A percentile compares a stretch with the other conserved stretches of the same genome.
These are phyloP conservation scores for Mythimna vitellina DNA, from an alignment of 2,888 invertebrate genomes.

Conservation along the genomic window DNA sequence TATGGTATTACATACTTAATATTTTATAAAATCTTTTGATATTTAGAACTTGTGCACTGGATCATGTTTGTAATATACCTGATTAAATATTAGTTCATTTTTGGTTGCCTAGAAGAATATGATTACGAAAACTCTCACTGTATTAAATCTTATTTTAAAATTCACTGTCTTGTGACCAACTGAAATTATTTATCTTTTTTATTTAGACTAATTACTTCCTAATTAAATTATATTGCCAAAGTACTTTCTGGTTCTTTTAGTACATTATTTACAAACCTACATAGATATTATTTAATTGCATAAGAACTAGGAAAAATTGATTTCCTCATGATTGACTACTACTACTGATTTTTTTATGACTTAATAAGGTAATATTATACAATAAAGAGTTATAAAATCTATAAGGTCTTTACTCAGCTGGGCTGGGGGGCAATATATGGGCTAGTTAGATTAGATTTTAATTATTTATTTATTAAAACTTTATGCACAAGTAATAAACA, in stretches of 20 bases:
- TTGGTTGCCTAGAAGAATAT: background rate
- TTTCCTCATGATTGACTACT: background rate
- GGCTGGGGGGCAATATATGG: too few relatives aligned
- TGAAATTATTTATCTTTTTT: background rate
- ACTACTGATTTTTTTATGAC: background rate
- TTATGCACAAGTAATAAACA: too few relatives aligned
- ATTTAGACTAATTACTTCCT: background rate
- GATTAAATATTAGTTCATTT: background rate
- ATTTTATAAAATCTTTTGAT: conserved; percentile 8
- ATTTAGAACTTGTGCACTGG: background rate
- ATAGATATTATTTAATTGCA: background rate
- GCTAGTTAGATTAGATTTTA: too few relatives aligned
- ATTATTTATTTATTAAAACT: too few relatives aligned
- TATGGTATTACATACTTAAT: conserved; percentile 22
- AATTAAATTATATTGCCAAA: background rate
- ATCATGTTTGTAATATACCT: background rate
- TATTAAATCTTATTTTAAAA: background rate
- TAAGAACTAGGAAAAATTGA: background rate
- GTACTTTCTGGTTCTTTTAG: background rate
- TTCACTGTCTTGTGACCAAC: background rate
- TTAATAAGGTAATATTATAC: too few relatives aligned
- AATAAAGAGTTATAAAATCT: too few relatives aligned
- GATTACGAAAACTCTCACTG: background rate
- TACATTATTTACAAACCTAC: background rate
- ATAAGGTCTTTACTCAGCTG: too few relatives aligned